Percentiles rank a stretch among this genome's conserved stretches.
Evolutionary conservation across 2,113 vertebrate species (phyloP).

Genomic region (Bubo bubo): DNA sequence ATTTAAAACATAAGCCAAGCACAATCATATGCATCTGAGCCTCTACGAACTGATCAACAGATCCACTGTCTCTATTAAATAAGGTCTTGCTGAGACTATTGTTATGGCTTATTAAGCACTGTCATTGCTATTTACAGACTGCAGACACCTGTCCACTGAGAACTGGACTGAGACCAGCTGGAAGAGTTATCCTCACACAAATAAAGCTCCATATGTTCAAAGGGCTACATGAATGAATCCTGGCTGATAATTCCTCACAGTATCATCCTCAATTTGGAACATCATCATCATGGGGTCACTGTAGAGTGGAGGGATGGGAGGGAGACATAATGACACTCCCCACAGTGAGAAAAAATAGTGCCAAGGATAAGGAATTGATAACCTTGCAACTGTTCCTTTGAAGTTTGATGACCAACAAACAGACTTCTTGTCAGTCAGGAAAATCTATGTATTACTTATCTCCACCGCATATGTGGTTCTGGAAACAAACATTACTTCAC

Average conservation of each 20-base stretch:
- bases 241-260: background rate
- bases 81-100: background rate
- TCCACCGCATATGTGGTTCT: background rate
- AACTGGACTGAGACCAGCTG: background rate
- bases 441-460: background rate
- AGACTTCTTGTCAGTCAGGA: background rate
- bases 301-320: background rate
- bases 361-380: background rate
- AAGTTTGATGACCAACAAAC: background rate
- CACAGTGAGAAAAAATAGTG: background rate
- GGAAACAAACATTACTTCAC: background rate
- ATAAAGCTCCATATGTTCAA: background rate
- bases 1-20: background rate
- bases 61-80: background rate
- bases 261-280: background rate
- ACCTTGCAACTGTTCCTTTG: background rate
- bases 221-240: background rate
- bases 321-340: background rate
- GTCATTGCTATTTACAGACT: background rate
- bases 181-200: background rate
- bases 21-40: background rate
- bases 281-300: rapidly evolving
- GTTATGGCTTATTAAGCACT: background rate
- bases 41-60: background rate
- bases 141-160: background rate